These are phyloP conservation scores for Lipophrys pholis DNA, from an alignment of 2,113 vertebrate genomes.

Conservation along the genomic window DNA sequence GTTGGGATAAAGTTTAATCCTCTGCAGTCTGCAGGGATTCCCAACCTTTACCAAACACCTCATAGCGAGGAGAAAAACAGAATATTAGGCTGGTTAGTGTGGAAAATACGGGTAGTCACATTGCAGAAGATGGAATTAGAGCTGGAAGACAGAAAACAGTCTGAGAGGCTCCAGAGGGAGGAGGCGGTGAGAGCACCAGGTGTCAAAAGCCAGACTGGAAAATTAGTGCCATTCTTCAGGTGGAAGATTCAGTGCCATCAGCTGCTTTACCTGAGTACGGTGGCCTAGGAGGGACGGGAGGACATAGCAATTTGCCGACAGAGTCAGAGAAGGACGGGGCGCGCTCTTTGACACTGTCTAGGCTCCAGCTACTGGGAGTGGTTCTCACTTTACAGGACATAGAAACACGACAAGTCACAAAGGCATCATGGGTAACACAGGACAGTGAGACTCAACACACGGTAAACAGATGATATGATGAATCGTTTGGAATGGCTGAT, in stretches of 20 bases:
- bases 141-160: slow-evolving; percentile 40
- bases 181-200: slow-evolving; percentile 36
- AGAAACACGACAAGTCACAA: slow-evolving; percentile 65
- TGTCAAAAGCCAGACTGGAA: slow-evolving; percentile 67
- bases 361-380: slow-evolving; percentile 97
- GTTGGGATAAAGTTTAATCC: slow-evolving; percentile 22
- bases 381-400: slow-evolving; percentile 88
- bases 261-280: slow-evolving; percentile 89
- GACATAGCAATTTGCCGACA: slow-evolving; percentile 89
- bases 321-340: slow-evolving; percentile 87
- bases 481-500: not conserved
- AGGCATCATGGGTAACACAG: slow-evolving; percentile 36
- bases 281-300: slow-evolving; percentile 96
- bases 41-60: not conserved
- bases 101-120: slow-evolving; percentile 3
- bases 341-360: slow-evolving; percentile 94
- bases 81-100: slow-evolving; percentile 32
- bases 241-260: not conserved
- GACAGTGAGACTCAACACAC: slow-evolving; percentile 30
- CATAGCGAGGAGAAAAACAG: slow-evolving; percentile 7
- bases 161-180: slow-evolving; percentile 4
- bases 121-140: not conserved
- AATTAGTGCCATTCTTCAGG: slow-evolving; percentile 64
- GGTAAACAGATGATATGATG: not conserved
- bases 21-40: slow-evolving; percentile 28